Evolutionary conservation across 2,113 vertebrate genomes (phyloP).

Genomic region (Cyprinodon brontotheroides): DNA sequence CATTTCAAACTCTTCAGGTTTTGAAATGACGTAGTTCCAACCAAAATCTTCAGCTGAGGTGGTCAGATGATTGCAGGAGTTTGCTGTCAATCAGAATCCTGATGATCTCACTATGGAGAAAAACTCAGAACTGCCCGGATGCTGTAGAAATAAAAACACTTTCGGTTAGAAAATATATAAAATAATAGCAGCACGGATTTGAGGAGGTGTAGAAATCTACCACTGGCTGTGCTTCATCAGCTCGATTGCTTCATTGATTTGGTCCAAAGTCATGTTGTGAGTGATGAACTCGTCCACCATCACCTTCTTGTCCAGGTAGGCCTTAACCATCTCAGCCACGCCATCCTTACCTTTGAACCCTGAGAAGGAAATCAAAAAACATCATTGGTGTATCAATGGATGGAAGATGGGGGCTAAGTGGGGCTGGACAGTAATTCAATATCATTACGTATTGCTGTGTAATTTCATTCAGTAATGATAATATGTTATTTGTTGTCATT

Average conservation of each 20-base stretch:
- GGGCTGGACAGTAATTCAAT: too few relatives aligned
- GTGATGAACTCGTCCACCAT: slow-evolving; percentile 83
- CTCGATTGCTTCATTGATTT: slow-evolving; percentile 82
- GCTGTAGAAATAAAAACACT: slow-evolving; percentile 74
- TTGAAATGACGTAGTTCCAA: too few relatives aligned
- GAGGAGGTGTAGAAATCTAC: slow-evolving; percentile 48
- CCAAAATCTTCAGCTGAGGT: too few relatives aligned
- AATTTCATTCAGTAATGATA: too few relatives aligned
- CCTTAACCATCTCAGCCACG: slow-evolving; percentile 78
- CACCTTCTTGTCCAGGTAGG: slow-evolving; percentile 82
- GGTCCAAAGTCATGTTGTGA: slow-evolving; percentile 77
- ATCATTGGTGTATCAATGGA: too few relatives aligned
- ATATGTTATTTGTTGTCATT: too few relatives aligned
- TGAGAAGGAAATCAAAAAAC: slow-evolving; percentile 37
- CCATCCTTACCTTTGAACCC: slow-evolving; percentile 82
- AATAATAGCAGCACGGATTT: neutral
- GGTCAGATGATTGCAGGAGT: too few relatives aligned
- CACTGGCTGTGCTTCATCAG: slow-evolving; percentile 80
- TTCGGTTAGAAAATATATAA: neutral
- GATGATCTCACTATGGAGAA: slow-evolving; percentile 63
- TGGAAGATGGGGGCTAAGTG: too few relatives aligned
- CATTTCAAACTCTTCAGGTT: too few relatives aligned
- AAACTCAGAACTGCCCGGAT: slow-evolving; percentile 87
- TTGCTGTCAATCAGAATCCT: too few relatives aligned
- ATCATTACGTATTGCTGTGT: too few relatives aligned